These are phyloP conservation scores for Oxyruncus cristatus DNA, from an alignment of 2,113 vertebrate genomes.

Conservation along the genomic window DNA sequence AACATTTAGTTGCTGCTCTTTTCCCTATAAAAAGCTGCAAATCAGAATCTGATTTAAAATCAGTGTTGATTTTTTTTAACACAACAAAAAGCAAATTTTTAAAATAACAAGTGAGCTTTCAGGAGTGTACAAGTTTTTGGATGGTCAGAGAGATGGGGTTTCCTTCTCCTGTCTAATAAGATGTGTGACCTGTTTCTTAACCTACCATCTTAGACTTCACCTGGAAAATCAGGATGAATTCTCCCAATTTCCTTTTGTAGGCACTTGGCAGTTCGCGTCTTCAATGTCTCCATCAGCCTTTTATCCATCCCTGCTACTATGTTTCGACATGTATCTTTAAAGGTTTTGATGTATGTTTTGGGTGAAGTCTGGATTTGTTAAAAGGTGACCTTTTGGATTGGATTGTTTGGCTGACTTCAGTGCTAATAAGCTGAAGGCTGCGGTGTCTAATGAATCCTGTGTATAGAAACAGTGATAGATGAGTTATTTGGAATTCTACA, in stretches of 20 bases:
- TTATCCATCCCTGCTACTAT: neutral
- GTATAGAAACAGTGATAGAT: conserved; percentile 73
- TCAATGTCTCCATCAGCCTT: neutral
- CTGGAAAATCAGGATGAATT: neutral
- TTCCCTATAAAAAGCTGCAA: neutral
- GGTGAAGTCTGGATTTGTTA: conserved; percentile 58
- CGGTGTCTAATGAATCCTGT: conserved; percentile 68
- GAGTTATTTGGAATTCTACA: conserved; percentile 74
- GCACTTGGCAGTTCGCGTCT: neutral
- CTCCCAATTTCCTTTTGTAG: neutral
- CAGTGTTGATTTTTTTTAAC: neutral
- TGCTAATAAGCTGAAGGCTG: conserved; percentile 76
- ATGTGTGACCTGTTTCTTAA: neutral
- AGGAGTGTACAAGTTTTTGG: neutral
- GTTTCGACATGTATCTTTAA: neutral
- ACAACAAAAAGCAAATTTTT: neutral
- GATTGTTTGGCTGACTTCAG: conserved; percentile 66
- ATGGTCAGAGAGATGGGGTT: neutral
- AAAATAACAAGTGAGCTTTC: neutral
- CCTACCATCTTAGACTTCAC: neutral
- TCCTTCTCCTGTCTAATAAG: neutral
- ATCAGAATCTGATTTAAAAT: neutral
- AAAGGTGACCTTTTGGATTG: conserved; percentile 75
- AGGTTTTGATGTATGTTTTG: conserved; percentile 40
- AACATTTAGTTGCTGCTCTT: neutral